Percentiles rank a stretch among this genome's conserved stretches.
phyloP scores from a whole-genome alignment of 35 echinoderm and acorn worm genomes.

The Strongylocentrotus purpuratus region DNA sequence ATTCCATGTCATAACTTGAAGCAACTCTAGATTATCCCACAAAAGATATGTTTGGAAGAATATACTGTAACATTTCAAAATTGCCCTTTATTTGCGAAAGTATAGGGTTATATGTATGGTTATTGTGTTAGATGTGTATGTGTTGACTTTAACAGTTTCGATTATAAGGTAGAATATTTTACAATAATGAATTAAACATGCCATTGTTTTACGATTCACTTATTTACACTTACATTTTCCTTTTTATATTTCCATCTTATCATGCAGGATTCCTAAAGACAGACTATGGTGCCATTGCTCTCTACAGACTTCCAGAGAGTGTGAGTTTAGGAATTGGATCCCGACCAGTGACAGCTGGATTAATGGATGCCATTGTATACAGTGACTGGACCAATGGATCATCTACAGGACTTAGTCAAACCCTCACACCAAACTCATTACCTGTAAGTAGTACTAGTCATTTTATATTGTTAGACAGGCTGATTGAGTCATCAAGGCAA shows the following conservation, averaged over 20 bases:
- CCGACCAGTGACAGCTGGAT: neutral
- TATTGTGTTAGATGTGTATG: too few relatives aligned
- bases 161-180: too few relatives aligned
- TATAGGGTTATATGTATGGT: too few relatives aligned
- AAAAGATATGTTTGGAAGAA: too few relatives aligned
- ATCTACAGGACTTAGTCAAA: neutral
- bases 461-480: neutral
- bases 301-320: conserved; percentile 60
- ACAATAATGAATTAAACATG: too few relatives aligned
- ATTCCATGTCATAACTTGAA: neutral
- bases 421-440: conserved; percentile 48
- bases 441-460: conserved; percentile 45
- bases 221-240: neutral
- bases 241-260: neutral
- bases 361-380: conserved; percentile 83
- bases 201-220: neutral
- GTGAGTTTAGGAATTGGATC: neutral
- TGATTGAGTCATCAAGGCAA: too few relatives aligned
- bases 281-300: conserved; percentile 68
- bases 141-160: too few relatives aligned
- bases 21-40: too few relatives aligned
- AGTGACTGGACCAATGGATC: conserved; percentile 48
- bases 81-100: too few relatives aligned
- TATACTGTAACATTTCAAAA: too few relatives aligned
- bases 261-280: conserved; percentile 75